These are phyloP conservation scores for Sinocyclocheilus grahami DNA, from an alignment of 2,113 vertebrate species.

Conservation along the genomic window DNA sequence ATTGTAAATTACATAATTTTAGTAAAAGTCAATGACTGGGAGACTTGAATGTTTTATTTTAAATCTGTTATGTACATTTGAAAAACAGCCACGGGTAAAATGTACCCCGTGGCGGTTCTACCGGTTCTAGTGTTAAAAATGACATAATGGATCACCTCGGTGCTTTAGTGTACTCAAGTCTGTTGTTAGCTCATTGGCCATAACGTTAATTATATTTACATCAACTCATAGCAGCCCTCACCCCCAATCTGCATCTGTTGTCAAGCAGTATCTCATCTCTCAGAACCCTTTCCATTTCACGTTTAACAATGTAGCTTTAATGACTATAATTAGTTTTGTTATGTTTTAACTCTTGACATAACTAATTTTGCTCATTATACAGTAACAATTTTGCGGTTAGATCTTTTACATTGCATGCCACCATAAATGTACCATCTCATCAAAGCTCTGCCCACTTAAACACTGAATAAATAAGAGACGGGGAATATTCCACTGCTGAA, in stretches of 20 bases:
- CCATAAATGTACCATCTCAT: not conserved
- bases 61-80: no score
- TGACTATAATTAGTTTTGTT: not conserved
- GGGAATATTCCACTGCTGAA: not conserved
- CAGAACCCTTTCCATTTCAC: slow-evolving; percentile 42
- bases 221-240: slow-evolving; percentile 61
- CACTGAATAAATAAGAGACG: not conserved
- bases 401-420: not conserved
- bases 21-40: no score
- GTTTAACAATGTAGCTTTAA: slow-evolving; percentile 30
- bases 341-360: slow-evolving; percentile 15
- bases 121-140: not conserved
- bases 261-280: slow-evolving; percentile 56
- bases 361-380: slow-evolving; percentile 2
- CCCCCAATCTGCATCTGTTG: slow-evolving; percentile 53
- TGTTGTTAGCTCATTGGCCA: slow-evolving; percentile 60
- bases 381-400: not conserved
- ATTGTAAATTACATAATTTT: no score
- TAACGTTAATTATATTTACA: slow-evolving; percentile 69
- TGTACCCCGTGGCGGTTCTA: no score
- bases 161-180: slow-evolving; percentile 73
- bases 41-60: no score
- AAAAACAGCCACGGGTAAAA: no score
- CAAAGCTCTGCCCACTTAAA: not conserved
- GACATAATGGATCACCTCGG: slow-evolving; percentile 62